Evolutionary conservation across 2,797 vertebrate genomes (phyloP).

Genomic region (Tapirus indicus): DNA sequence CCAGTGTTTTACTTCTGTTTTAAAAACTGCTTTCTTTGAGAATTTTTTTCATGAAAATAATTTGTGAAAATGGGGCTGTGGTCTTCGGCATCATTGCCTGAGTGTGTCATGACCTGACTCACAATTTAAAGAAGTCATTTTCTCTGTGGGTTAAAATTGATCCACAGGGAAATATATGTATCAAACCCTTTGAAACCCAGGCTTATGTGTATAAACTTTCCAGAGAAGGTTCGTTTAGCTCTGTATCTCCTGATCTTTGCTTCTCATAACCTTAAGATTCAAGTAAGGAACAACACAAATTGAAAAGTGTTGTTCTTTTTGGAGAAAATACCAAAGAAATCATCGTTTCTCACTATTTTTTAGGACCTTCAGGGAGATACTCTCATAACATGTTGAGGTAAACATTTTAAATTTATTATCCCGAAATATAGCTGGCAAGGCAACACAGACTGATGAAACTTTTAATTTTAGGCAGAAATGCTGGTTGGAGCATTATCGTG

Average conservation of each 20-base stretch:
- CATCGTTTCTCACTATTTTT: neutral
- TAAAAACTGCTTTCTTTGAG: conserved; percentile 74
- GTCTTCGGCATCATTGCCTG: neutral
- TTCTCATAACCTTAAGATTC: neutral
- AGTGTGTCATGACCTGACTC: neutral
- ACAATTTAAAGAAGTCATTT: neutral
- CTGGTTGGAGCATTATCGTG: neutral
- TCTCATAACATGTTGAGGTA: neutral
- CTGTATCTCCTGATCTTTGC: neutral
- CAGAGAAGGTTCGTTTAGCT: neutral
- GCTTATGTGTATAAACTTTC: neutral
- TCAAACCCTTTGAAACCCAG: neutral
- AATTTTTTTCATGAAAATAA: conserved; percentile 57
- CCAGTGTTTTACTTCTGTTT: conserved; percentile 77
- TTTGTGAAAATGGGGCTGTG: conserved; percentile 22
- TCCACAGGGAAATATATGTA: neutral
- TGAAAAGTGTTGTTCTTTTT: neutral
- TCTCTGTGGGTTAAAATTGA: neutral
- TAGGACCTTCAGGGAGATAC: neutral
- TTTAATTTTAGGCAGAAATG: conserved; percentile 37
- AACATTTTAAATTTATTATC: conserved; percentile 34
- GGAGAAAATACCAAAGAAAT: neutral
- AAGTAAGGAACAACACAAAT: neutral
- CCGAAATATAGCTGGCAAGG: neutral
- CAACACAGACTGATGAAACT: neutral